Conservation (phyloP, 2,888 invertebrate species). For the Melieria crassipennis region DNA sequence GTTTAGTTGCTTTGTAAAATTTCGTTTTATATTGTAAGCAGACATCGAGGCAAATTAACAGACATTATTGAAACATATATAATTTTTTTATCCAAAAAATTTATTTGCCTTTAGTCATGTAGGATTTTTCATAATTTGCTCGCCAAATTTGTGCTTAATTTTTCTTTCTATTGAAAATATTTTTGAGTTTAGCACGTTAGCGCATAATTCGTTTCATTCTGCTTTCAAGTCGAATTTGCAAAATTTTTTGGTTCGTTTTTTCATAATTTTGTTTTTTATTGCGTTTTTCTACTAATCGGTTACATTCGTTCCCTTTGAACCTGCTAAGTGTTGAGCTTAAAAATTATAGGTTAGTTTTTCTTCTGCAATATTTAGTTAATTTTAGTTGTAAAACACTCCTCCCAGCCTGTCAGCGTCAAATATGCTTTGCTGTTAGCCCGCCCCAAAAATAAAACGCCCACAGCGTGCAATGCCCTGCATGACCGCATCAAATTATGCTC, state of each 20-base stretch:
- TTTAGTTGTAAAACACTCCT: constrained; percentile 24
- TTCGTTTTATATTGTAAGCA: too few species aligned
- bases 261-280: background rate
- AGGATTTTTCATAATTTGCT: background rate
- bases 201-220: background rate
- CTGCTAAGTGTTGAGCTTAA: constrained; percentile 27
- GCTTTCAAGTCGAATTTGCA: background rate
- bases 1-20: too few species aligned
- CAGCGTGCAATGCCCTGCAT: constrained; percentile 1
- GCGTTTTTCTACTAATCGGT: constrained; percentile 11
- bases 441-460: constrained; percentile 10
- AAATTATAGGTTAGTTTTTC: constrained; percentile 26
- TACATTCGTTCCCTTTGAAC: constrained; percentile 22
- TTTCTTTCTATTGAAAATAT: constrained; percentile 7
- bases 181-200: background rate
- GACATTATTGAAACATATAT: too few species aligned
- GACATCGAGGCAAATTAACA: too few species aligned
- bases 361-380: constrained; percentile 28
- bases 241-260: constrained; percentile 17
- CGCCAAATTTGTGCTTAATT: constrained; percentile 4
- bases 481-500: background rate
- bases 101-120: too few species aligned
- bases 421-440: constrained; percentile 6
- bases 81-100: too few species aligned
- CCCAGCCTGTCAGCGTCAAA: constrained; percentile 1